Percentiles rank a stretch among this genome's conserved stretches.
phyloP scores from a whole-genome alignment of 2,113 vertebrate genomes.

The Falcunculus frontatus region DNA sequence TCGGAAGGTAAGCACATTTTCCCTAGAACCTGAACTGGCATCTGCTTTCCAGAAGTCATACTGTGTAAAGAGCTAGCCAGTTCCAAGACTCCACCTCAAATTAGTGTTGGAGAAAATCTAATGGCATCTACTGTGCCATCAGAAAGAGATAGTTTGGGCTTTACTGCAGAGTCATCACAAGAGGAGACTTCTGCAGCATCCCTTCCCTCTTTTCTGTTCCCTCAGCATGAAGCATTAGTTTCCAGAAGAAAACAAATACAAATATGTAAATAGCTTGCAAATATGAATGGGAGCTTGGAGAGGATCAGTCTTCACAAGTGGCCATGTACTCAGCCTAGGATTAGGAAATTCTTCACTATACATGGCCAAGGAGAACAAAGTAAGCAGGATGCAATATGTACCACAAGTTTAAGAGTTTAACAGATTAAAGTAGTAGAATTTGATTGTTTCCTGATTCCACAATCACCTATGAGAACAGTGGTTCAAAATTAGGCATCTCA shows the following conservation, averaged over 20 bases:
- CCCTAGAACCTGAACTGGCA: conserved; percentile 37
- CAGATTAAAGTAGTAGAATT: background rate
- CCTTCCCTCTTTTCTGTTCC: conserved; percentile 68
- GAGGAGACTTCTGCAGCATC: conserved; percentile 27
- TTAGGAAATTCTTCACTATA: background rate
- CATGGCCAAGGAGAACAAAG: background rate
- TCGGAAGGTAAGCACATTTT: conserved; percentile 55
- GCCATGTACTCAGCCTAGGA: background rate
- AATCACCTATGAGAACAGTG: background rate
- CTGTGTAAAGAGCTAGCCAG: conserved; percentile 41
- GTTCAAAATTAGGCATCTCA: background rate
- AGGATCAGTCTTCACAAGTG: background rate
- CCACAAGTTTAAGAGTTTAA: background rate
- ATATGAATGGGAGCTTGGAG: conserved; percentile 28
- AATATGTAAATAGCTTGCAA: background rate
- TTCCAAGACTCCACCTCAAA: conserved; percentile 30
- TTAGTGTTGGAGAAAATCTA: background rate
- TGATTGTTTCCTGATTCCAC: background rate
- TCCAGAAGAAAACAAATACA: background rate
- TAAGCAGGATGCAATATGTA: background rate
- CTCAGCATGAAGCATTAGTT: conserved; percentile 53
- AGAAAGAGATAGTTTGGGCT: background rate
- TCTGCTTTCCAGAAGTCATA: background rate
- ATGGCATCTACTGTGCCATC: conserved; percentile 13
- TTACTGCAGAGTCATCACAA: conserved; percentile 21